These are phyloP conservation scores for Tenthredo mesomela DNA, from an alignment of 2,888 invertebrate species.

Conservation along the genomic window DNA sequence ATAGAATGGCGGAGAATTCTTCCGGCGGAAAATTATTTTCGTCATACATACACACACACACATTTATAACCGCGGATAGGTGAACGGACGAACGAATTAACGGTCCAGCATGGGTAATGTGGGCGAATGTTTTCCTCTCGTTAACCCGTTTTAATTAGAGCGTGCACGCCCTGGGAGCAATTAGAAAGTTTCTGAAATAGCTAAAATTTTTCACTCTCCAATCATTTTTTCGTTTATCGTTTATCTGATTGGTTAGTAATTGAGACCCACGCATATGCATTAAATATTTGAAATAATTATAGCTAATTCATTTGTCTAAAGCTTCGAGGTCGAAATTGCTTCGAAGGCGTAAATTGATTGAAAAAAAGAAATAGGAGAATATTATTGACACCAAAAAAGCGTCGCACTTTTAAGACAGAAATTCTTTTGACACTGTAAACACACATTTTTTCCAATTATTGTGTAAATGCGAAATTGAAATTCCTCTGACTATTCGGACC, in stretches of 20 bases:
- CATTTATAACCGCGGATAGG: neutral
- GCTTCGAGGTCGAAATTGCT: neutral
- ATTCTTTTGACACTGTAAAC: neutral
- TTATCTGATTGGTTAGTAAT: neutral
- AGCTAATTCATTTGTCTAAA: neutral
- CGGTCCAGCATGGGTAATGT: neutral
- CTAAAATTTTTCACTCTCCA: neutral
- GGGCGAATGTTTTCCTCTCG: constrained; percentile 38
- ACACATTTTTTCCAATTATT: neutral
- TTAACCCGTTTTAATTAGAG: constrained; percentile 38
- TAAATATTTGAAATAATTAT: neutral
- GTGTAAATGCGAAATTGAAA: constrained; percentile 20
- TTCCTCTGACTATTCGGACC: neutral
- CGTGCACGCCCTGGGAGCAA: neutral
- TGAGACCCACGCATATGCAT: neutral
- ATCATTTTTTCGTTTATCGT: neutral
- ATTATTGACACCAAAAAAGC: neutral
- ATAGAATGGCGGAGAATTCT: neutral
- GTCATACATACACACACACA: neutral
- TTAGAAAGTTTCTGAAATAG: constrained; percentile 33
- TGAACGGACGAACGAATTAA: neutral
- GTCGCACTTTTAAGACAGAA: neutral
- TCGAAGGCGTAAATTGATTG: neutral
- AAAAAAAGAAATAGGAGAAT: neutral
- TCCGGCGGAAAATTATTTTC: constrained; percentile 15